Conservation (phyloP, 2,888 invertebrate genomes). For the Xestia ashworthii region DNA sequence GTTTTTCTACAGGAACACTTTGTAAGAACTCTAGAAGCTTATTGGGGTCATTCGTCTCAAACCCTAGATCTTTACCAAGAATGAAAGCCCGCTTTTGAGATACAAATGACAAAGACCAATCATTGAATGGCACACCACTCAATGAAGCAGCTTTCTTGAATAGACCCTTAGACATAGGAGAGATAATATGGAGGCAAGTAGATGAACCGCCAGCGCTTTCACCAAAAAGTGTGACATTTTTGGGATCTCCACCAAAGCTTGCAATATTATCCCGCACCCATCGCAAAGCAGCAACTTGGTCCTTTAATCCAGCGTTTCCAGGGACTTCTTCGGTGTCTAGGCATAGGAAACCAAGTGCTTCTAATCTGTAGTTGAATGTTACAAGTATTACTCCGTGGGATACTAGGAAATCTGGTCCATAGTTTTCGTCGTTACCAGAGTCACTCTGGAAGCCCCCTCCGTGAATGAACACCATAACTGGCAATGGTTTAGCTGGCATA, state of each 20-base stretch:
- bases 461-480: conserved; percentile 79
- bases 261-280: conserved; percentile 75
- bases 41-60: conserved; percentile 72
- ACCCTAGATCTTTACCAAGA: conserved; percentile 75
- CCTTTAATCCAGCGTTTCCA: conserved; percentile 78
- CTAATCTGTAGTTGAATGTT: conserved; percentile 78
- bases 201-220: conserved; percentile 76
- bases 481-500: conserved; percentile 59
- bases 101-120: conserved; percentile 73
- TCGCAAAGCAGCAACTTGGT: conserved; percentile 74
- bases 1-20: conserved; percentile 70
- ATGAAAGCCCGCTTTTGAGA: conserved; percentile 72
- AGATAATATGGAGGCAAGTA: conserved; percentile 69
- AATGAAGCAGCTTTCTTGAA: conserved; percentile 73
- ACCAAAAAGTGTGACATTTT: conserved; percentile 77
- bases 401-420: conserved; percentile 78
- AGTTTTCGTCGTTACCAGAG: conserved; percentile 71
- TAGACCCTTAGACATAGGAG: conserved; percentile 75
- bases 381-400: conserved; percentile 74
- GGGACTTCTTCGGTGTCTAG: conserved; percentile 74
- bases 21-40: conserved; percentile 76
- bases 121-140: conserved; percentile 74
- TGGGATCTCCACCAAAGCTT: conserved; percentile 75
- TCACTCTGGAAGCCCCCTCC: conserved; percentile 77
- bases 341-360: conserved; percentile 73